phyloP scores from a whole-genome alignment of 2,113 vertebrate species.

The Cynocephalus volans region DNA sequence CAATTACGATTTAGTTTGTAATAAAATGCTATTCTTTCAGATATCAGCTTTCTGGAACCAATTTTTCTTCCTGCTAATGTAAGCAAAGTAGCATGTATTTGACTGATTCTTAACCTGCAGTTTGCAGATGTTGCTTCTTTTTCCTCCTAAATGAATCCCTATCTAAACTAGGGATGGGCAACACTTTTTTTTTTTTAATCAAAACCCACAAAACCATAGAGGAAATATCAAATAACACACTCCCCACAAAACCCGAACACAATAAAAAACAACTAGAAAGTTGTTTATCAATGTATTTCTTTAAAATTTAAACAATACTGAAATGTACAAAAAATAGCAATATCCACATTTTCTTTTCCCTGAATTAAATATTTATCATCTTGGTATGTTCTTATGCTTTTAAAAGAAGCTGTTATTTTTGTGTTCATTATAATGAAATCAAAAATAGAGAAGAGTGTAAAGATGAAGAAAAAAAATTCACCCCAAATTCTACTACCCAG shows the following conservation, averaged over 20 bases:
- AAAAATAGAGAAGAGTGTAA: neutral
- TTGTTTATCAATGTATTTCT: neutral
- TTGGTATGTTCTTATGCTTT: neutral
- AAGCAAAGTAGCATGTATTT: slow-evolving; percentile 41
- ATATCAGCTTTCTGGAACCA: slow-evolving; percentile 67
- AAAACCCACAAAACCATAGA: neutral
- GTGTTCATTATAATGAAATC: neutral
- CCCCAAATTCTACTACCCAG: neutral
- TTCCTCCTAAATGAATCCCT: neutral
- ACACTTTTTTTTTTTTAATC: neutral
- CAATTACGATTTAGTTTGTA: slow-evolving; percentile 62
- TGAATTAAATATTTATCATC: slow-evolving; percentile 38
- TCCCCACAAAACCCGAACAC: neutral
- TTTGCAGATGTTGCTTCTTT: neutral
- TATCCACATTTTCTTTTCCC: neutral
- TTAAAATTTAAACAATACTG: neutral
- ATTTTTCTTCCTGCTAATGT: slow-evolving; percentile 45
- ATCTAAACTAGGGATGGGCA: neutral
- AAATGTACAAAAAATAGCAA: neutral
- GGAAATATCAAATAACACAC: neutral
- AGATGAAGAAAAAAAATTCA: neutral
- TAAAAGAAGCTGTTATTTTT: neutral
- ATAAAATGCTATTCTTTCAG: slow-evolving; percentile 69
- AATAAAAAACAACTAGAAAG: neutral
- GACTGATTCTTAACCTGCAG: slow-evolving; percentile 44